Evolutionary conservation across 2,888 invertebrate genomes (phyloP), one percentile per base, ranked within the genome.

Genomic region (Eremobia ochroleuca): DNA sequence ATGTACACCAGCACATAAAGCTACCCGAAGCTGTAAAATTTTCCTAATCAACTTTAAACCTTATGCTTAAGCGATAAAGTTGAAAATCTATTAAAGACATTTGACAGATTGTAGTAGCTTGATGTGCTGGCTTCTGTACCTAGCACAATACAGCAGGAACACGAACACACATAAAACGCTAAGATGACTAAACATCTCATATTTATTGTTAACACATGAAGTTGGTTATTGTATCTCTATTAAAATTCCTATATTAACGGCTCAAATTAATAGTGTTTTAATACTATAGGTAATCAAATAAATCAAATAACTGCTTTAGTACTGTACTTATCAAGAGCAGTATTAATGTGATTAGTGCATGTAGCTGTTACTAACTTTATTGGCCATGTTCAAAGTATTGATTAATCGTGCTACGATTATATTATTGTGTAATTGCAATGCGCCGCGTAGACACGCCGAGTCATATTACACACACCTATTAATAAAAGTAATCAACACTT

Each of bases 291-390:
- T n/a, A 66, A 69, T 70, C 61, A 81, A 80, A 75, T 66, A 59
- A 66, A 66, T 81, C 43, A 67, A 76, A 74, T 70, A 71, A 37
- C 46, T 65, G 55, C 5, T 76, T 73, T 69, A 74, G 55, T 74
- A 77, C 72, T 77, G 79, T 85, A 85, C 76, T 83, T 86, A 87
- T 78, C 83, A 85, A 87, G 86, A 86, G 81, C 81, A 84, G 77
- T 89, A 90, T 88, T 87, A 89, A 89, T 90, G 88, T 92, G 90
- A 92, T 92, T 91, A 90, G 91, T 83, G 87, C 86, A 87, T 89
- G 90, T 90, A 90, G 90, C 90, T 90, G 89, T 87, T 87, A 72
- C 90, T 77, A 85, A 91, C 89, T 91, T 92, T 92, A 92, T 92
- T 91, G 90, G 83, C 83, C 90, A 87, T 92, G 92, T 92, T 90